phyloP scores from a whole-genome alignment of 1,140 invertebrate genomes.

The Drosophila albomicans region DNA sequence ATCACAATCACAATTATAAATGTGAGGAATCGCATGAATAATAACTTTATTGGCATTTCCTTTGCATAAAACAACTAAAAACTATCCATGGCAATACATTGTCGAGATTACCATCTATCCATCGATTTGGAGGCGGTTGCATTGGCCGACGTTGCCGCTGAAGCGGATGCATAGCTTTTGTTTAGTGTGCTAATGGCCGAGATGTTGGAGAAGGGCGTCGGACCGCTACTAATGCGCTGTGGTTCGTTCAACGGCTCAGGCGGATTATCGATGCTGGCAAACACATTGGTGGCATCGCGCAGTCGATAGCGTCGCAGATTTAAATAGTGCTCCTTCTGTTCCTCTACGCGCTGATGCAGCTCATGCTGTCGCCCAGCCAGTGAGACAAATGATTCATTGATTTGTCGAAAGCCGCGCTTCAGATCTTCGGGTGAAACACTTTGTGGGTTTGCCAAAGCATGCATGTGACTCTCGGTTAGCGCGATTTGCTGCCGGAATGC shows the following conservation, averaged over 20 bases:
- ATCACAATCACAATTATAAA: too few relatives aligned
- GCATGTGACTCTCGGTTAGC: slow-evolving; percentile 90
- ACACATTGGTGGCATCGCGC: slow-evolving; percentile 92
- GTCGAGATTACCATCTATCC: slow-evolving; percentile 1
- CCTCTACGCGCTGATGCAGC: slow-evolving; percentile 90
- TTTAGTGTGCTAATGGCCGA: slow-evolving; percentile 73
- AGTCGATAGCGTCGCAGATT: slow-evolving; percentile 91
- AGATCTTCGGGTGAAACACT: slow-evolving; percentile 89
- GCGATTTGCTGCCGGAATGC: slow-evolving; percentile 90
- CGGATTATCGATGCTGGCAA: slow-evolving; percentile 86
- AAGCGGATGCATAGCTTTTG: slow-evolving; percentile 60
- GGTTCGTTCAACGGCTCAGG: slow-evolving; percentile 58
- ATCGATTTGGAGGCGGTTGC: slow-evolving; percentile 46
- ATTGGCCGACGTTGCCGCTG: slow-evolving; percentile 55
- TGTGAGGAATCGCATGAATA: background rate
- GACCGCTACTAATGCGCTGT: slow-evolving; percentile 86
- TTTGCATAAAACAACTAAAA: slow-evolving; percentile 29
- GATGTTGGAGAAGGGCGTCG: slow-evolving; percentile 87
- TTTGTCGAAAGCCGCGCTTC: slow-evolving; percentile 88
- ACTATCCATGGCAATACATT: background rate
- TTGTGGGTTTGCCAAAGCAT: slow-evolving; percentile 88
- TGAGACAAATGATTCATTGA: slow-evolving; percentile 94
- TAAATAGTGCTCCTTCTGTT: slow-evolving; percentile 93
- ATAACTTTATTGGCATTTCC: slow-evolving; percentile 41
- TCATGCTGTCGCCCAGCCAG: slow-evolving; percentile 93